Conservation (phyloP, 2,888 invertebrate species). For the Sipha maydis region DNA sequence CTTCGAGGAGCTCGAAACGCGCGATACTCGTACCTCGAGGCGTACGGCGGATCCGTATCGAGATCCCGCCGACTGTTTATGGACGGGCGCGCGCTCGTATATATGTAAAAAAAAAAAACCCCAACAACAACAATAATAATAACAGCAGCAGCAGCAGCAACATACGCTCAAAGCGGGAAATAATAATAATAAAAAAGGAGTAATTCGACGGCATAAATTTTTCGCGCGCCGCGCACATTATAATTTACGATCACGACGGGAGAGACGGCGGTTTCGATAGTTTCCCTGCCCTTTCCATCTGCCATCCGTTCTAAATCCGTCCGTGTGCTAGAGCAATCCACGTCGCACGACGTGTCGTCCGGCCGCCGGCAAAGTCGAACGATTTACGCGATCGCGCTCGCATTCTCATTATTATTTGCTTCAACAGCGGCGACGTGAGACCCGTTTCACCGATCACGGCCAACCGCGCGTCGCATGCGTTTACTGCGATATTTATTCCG, state of each 20-base stretch:
- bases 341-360: neutral
- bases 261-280: neutral
- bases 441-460: neutral
- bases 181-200: neutral
- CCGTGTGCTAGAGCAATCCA: neutral
- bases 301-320: neutral
- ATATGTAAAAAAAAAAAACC: too few relatives aligned
- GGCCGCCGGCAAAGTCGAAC: neutral
- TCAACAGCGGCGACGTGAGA: neutral
- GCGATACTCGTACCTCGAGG: too few relatives aligned
- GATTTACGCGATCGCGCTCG: neutral
- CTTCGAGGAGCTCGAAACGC: neutral
- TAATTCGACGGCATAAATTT: neutral
- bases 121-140: too few relatives aligned
- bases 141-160: too few relatives aligned
- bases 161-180: too few relatives aligned
- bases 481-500: neutral
- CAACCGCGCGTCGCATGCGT: too few relatives aligned
- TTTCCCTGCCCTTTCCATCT: neutral
- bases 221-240: neutral
- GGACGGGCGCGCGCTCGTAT: too few relatives aligned
- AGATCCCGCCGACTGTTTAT: neutral
- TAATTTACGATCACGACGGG: slow-evolving; percentile 7
- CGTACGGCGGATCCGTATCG: neutral
- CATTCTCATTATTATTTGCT: neutral